phyloP scores from a whole-genome alignment of 2,888 invertebrate genomes.

The Sesamia inferens region DNA sequence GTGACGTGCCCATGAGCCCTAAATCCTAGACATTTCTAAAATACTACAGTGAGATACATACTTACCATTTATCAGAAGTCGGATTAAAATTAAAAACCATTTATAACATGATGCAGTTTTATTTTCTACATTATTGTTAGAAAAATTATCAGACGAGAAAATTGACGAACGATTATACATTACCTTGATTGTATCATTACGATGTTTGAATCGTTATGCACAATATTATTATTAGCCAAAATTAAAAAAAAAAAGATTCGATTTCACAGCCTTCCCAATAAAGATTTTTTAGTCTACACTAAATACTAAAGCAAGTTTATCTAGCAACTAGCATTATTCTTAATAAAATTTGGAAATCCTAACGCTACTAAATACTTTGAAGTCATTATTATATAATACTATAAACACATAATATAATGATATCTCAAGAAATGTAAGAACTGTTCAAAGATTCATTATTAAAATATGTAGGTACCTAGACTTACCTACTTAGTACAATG shows the following conservation, averaged over 20 bases:
- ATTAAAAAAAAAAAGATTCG: conserved; percentile 11
- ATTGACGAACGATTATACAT: conserved; percentile 35
- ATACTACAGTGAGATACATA: not conserved
- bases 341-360: conserved; percentile 61
- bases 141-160: conserved; percentile 46
- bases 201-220: conserved; percentile 4
- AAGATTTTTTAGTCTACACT: conserved; percentile 39
- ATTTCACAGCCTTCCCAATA: conserved; percentile 67
- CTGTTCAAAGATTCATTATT: not conserved
- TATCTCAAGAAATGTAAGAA: conserved; percentile 25
- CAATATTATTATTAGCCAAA: conserved; percentile 26
- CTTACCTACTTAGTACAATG: conserved; percentile 7
- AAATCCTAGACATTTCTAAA: not conserved
- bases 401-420: conserved; percentile 26
- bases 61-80: not conserved
- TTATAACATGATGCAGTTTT: conserved; percentile 42
- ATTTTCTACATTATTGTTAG: conserved; percentile 57
- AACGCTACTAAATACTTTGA: conserved; percentile 58
- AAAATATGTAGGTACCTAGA: not conserved
- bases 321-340: conserved; percentile 54
- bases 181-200: conserved; percentile 20
- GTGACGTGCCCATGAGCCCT: too few species aligned
- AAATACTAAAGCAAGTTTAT: conserved; percentile 56
- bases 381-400: conserved; percentile 31
- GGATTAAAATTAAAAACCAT: conserved; percentile 39